Evolutionary conservation across 1,140 invertebrate species (phyloP).

Genomic region (Cardiocondyla obscurior): DNA sequence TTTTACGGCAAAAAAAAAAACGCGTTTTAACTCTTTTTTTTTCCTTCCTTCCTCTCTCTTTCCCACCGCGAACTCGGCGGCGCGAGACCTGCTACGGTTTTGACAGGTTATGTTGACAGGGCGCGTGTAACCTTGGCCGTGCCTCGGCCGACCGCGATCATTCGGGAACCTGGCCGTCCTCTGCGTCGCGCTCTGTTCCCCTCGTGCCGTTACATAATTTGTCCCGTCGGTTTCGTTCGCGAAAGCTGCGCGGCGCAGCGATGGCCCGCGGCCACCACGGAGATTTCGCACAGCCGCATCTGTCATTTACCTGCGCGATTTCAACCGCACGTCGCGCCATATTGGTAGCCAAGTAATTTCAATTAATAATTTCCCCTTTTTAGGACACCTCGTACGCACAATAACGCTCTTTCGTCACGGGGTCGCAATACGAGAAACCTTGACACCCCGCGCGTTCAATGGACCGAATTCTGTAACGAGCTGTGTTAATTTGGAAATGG

Average conservation of each 20-base stretch:
- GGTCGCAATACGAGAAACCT: neutral
- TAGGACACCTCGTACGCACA: too few relatives aligned
- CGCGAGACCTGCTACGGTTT: neutral
- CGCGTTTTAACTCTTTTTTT: neutral
- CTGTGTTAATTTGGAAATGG: neutral
- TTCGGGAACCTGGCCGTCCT: slow-evolving; percentile 19
- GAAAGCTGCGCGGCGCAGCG: neutral
- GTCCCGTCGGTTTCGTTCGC: neutral
- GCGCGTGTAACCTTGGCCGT: slow-evolving; percentile 37
- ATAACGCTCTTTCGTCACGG: neutral
- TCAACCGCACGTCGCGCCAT: slow-evolving; percentile 46
- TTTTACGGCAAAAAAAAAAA: neutral
- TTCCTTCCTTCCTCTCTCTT: neutral
- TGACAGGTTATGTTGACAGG: slow-evolving; percentile 72
- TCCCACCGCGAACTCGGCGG: neutral
- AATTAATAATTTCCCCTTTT: neutral
- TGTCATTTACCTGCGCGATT: slow-evolving; percentile 32
- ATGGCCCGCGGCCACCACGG: neutral
- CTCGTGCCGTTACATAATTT: neutral
- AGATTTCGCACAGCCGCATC: neutral
- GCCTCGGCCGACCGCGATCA: slow-evolving; percentile 41
- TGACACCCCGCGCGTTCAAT: neutral
- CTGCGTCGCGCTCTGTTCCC: neutral
- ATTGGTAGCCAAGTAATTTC: slow-evolving; percentile 60
- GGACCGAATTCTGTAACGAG: neutral